Evolutionary conservation across 2,113 vertebrate species (phyloP), one percentile per base, ranked within the genome.

Genomic region (Labeo catla): DNA sequence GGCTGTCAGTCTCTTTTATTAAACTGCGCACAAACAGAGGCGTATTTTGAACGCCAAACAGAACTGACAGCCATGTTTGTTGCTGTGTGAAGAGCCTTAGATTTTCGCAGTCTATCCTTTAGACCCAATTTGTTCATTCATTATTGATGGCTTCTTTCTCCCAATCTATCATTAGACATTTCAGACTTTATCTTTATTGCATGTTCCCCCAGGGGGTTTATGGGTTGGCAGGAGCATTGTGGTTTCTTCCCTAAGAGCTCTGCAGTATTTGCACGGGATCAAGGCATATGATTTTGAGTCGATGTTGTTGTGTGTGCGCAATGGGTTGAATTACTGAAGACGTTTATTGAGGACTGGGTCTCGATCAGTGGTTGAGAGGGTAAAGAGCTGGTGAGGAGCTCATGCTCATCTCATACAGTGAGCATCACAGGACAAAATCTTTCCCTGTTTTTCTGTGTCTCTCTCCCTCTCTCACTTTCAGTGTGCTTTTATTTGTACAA

Each of bases 351-450:
- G 57, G 28, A 43, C 50, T 36, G 16, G 52, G 59, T 52, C 9
- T 50, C 1, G 36, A 13, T 54, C n/a, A 23, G 61, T 15, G 61
- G 8, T 43, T n/a, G n/a, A 36, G 43, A n/a, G 49, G 61, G 59
- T 84, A 72, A 61, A 16, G 13, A 21, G 63, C 50, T 78, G 65
- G 47, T 63, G 85, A 86, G 23, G 70, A n/a, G 15, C 59, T 87
- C 47, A 49, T 47, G 2, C 21, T 74, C 21, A 19, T 45, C 72
- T 65, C 21, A 86, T 61, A 57, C 59, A 28, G n/a, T 77, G 80
- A 86, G 79, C 57, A 76, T 68, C 78, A 72, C 78, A 81, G 78
- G 43, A 16, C 68, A 82, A 21, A 12, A 59, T 47, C 43, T 63
- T 50, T 86, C 45, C 39, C 39, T 39, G 39, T 39, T 4, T 57